phyloP scores from a whole-genome alignment of 2,113 vertebrate genomes.

The Heterotilapia buettikoferi region DNA sequence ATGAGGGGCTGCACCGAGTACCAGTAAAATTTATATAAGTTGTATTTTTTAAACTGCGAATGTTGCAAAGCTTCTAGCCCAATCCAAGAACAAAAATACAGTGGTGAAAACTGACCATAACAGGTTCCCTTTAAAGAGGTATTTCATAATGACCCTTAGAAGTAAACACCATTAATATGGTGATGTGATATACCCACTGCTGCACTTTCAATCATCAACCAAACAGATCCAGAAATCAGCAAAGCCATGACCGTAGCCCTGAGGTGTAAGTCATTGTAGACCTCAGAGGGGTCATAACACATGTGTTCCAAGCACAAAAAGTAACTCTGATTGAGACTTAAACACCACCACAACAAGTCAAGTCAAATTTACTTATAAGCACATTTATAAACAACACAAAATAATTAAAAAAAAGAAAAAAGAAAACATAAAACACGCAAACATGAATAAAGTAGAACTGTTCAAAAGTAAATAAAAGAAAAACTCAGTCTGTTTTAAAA shows the following conservation, averaged over 20 bases:
- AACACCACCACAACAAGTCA: neutral
- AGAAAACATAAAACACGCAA: rapidly evolving
- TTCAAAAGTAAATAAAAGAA: neutral
- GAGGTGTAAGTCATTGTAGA: neutral
- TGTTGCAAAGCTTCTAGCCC: neutral
- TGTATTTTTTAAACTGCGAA: neutral
- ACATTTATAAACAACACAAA: neutral
- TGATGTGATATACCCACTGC: neutral
- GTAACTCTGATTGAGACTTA: rapidly evolving
- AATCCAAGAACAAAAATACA: neutral
- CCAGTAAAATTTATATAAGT: neutral
- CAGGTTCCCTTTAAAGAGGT: neutral
- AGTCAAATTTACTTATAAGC: neutral
- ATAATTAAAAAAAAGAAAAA: rapidly evolving
- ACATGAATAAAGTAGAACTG: neutral
- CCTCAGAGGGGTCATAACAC: neutral
- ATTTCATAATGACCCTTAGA: neutral
- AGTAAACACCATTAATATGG: neutral
- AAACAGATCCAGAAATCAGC: neutral
- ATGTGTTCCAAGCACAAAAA: neutral
- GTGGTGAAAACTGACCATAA: neutral
- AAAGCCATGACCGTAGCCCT: constrained; percentile 3
- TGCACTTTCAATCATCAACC: neutral
- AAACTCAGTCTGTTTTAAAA: neutral
- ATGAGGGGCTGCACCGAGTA: rapidly evolving